Conservation (phyloP, 2,113 vertebrate genomes). For the Chaetura pelagica region DNA sequence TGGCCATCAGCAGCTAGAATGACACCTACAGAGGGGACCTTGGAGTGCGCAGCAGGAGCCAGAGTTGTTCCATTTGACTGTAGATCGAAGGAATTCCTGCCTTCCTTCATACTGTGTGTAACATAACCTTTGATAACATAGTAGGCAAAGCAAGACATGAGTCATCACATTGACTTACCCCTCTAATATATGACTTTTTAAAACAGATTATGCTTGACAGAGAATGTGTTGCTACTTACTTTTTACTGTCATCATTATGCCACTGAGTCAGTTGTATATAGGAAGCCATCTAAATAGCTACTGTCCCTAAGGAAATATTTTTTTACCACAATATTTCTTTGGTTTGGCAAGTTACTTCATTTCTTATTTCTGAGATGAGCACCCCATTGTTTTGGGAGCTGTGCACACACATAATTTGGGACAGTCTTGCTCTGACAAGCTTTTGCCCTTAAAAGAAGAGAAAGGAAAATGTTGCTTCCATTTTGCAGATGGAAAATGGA, state of each 20-base stretch:
- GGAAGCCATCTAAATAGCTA: not conserved
- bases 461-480: not conserved
- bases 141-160: not conserved
- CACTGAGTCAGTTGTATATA: not conserved
- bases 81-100: not conserved
- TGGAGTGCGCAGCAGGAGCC: not conserved
- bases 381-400: not conserved
- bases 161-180: not conserved
- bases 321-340: not conserved
- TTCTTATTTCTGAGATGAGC: not conserved
- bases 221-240: not conserved
- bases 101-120: not conserved
- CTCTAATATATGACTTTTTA: not conserved
- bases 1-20: slow-evolving; percentile 50
- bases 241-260: not conserved
- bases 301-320: not conserved
- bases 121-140: not conserved
- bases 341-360: not conserved
- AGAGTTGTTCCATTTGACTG: not conserved
- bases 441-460: not conserved
- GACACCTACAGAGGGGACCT: slow-evolving; percentile 36
- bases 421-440: not conserved
- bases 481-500: not conserved
- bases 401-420: not conserved
- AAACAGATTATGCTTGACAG: not conserved